Evolutionary conservation across 2,888 invertebrate species (phyloP).

Genomic region (Mactromeris polynyma): DNA sequence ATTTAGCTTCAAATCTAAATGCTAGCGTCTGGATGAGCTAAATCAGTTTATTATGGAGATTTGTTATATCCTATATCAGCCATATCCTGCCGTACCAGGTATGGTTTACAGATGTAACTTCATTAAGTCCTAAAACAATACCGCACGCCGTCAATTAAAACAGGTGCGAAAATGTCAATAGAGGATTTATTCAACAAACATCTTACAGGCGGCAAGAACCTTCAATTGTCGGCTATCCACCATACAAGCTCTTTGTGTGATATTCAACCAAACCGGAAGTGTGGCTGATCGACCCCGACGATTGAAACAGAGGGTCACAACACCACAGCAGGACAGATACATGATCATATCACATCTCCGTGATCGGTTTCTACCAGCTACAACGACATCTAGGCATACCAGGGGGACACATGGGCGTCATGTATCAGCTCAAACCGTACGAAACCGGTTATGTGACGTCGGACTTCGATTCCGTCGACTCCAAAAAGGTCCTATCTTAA

Average conservation of each 20-base stretch:
- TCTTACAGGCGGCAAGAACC: too few species aligned
- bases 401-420: slow-evolving; percentile 21
- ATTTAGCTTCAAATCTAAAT: too few species aligned
- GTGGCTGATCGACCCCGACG: slow-evolving; percentile 30
- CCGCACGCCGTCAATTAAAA: too few species aligned
- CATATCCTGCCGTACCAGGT: too few species aligned
- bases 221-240: too few species aligned
- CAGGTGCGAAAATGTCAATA: too few species aligned
- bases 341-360: slow-evolving; percentile 29
- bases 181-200: too few species aligned
- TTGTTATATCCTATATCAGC: too few species aligned
- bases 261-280: slow-evolving; percentile 44
- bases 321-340: slow-evolving; percentile 24
- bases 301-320: slow-evolving; percentile 21
- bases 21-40: too few species aligned
- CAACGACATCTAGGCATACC: slow-evolving; percentile 26
- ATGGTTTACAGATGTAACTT: too few species aligned
- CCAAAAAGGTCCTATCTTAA: neutral
- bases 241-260: neutral
- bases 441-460: slow-evolving; percentile 20
- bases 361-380: neutral
- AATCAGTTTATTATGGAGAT: too few species aligned
- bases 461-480: slow-evolving; percentile 23
- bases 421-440: slow-evolving; percentile 23
- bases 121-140: too few species aligned